phyloP scores from a whole-genome alignment of 2,797 vertebrate genomes.

The Fistularia tabacaria region DNA sequence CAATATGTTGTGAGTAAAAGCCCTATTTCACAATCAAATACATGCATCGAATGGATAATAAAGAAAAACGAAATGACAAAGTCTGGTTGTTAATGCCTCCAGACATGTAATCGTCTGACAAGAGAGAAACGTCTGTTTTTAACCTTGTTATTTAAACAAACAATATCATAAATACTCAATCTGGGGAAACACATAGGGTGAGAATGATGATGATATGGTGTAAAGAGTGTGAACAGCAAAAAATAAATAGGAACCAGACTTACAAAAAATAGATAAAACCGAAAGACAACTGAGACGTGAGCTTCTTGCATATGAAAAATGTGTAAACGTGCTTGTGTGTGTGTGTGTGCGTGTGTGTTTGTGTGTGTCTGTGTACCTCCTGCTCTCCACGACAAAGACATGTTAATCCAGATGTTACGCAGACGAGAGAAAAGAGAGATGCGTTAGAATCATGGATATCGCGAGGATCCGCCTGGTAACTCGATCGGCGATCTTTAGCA shows the following conservation, averaged over 20 bases:
- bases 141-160: constrained; percentile 5
- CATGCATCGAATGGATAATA: neutral
- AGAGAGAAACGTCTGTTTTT: too few species aligned
- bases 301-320: too few species aligned
- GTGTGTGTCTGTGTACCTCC: constrained; percentile 83
- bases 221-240: neutral
- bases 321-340: too few species aligned
- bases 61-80: too few species aligned
- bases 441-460: constrained; percentile 76
- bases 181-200: constrained; percentile 8
- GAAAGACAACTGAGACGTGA: too few species aligned
- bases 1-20: neutral
- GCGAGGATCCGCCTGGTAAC: neutral
- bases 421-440: constrained; percentile 86
- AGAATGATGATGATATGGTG: constrained; percentile 8
- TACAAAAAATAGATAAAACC: too few species aligned
- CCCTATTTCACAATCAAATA: constrained; percentile 1
- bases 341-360: too few species aligned
- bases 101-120: too few species aligned
- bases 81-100: too few species aligned
- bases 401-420: constrained; percentile 87
- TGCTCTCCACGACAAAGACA: constrained; percentile 90
- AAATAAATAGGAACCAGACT: neutral
- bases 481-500: constrained; percentile 25
- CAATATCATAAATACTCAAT: constrained; percentile 4